Evolutionary conservation across 2,888 invertebrate genomes (phyloP).

Genomic region (Noctua fimbriata): DNA sequence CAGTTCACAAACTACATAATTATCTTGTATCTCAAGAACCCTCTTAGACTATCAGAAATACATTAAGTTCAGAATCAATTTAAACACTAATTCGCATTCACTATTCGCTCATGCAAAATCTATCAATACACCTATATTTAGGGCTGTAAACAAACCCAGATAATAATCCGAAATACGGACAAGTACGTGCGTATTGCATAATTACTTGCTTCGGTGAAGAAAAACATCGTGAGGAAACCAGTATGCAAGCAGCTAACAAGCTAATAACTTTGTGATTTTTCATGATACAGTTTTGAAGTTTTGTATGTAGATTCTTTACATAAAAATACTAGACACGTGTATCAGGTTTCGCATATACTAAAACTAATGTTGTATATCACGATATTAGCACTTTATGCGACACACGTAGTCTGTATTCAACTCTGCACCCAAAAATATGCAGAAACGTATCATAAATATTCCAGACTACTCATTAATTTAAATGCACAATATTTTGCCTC

Average conservation of each 20-base stretch:
- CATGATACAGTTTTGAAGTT: too few species aligned
- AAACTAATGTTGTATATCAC: too few species aligned
- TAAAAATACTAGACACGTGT: too few species aligned
- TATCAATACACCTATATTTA: neutral
- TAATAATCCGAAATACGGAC: neutral
- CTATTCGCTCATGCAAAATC: neutral
- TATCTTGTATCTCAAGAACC: neutral
- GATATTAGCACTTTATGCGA: neutral
- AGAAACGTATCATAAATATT: conserved; percentile 73
- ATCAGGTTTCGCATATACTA: too few species aligned
- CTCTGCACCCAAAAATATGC: conserved; percentile 48
- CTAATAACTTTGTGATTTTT: too few species aligned
- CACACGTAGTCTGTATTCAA: conserved; percentile 24
- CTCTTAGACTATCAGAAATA: conserved; percentile 11
- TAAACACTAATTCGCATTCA: neutral
- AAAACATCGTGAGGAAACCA: too few species aligned
- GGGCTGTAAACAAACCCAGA: neutral
- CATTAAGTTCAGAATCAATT: conserved; percentile 17
- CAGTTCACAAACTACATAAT: neutral
- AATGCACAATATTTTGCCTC: conserved; percentile 69
- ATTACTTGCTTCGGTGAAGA: too few species aligned
- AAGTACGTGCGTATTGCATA: too few species aligned
- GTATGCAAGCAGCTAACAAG: too few species aligned
- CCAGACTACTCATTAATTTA: conserved; percentile 75
- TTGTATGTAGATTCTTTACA: too few species aligned